phyloP scores from a whole-genome alignment of 37 sponge, comb jelly and placozoan genomes.

The Cliona cf. orientalis region DNA sequence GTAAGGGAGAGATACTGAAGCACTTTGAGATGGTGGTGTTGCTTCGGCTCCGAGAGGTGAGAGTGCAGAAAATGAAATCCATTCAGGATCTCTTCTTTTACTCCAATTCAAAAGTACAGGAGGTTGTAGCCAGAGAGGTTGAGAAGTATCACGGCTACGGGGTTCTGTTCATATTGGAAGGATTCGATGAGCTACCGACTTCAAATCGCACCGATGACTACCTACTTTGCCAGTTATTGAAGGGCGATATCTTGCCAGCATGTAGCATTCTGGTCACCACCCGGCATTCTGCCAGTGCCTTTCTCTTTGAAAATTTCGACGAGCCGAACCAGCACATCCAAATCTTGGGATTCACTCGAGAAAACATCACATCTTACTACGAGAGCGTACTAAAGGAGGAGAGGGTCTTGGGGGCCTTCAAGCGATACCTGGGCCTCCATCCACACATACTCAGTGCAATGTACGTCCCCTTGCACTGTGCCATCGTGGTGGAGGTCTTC shows the following conservation, averaged over 20 bases:
- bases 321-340: neutral
- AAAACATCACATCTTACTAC: constrained; percentile 3
- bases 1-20: neutral
- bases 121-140: neutral
- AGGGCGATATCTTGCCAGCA: neutral
- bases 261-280: constrained; percentile 8
- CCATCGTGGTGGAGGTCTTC: constrained; percentile 26
- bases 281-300: constrained; percentile 12
- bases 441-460: constrained; percentile 19
- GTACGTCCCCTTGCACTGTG: constrained; percentile 26
- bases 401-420: neutral
- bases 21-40: constrained; percentile 13
- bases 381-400: neutral
- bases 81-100: neutral
- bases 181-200: constrained; percentile 23
- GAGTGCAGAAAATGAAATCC: neutral
- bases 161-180: constrained; percentile 16
- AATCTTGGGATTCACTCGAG: constrained; percentile 17
- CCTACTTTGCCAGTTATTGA: neutral
- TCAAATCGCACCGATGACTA: neutral
- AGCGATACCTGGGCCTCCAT: neutral
- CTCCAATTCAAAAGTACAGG: neutral
- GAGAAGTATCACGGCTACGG: neutral
- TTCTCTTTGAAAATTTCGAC: neutral
- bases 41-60: constrained; percentile 3